Evolutionary conservation across 2,888 invertebrate genomes (phyloP), one percentile per base, ranked within the genome.

Genomic region (Sinohyriopsis cumingii): DNA sequence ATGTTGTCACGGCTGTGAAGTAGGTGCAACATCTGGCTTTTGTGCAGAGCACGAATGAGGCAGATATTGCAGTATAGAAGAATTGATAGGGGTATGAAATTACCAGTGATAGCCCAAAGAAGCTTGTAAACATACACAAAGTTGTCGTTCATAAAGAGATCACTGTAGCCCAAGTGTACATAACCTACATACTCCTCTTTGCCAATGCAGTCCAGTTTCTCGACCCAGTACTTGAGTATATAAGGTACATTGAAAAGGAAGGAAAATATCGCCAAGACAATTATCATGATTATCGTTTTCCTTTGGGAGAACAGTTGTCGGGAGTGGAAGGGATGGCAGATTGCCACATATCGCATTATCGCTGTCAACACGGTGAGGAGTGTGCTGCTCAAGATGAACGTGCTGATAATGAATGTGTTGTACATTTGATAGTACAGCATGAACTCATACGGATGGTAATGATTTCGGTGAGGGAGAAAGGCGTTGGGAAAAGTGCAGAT

Each of bases 361-460:
- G 94, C 94, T 67, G 94, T 91, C 6, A 94, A 93, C 63, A 94
- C 90, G 24, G 94, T 92, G 93, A 94, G 93, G 92, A 94, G 92
- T 9, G 94, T 94, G 63, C 94, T 94, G 20, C 94, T 93, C n/a
- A 94, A 93, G 92, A 88, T 78, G 67, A 87, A 86, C 6, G 80
- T 81, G 67, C 84, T 86, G 60, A 84, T 81, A 9, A 84, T 74
- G 9, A 80, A 79, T 33, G 75, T 72, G 12, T 75, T 75, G 65
- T 84, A 85, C 70, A 81, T 79, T 20, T 73, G 65, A 72, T 84
- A 86, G 67, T 85, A 84, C 53, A 85, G 67, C 73, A 81, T 78
- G 59, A 84, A 77, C 45, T 83, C 83, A 1, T 69, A 63, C 7
- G 93, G 93, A 82, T 93, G 93, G 85, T 94, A 94, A 85, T 93